Evolutionary conservation across 2,888 invertebrate species (phyloP).

Genomic region (Sabellastarte sp.): DNA sequence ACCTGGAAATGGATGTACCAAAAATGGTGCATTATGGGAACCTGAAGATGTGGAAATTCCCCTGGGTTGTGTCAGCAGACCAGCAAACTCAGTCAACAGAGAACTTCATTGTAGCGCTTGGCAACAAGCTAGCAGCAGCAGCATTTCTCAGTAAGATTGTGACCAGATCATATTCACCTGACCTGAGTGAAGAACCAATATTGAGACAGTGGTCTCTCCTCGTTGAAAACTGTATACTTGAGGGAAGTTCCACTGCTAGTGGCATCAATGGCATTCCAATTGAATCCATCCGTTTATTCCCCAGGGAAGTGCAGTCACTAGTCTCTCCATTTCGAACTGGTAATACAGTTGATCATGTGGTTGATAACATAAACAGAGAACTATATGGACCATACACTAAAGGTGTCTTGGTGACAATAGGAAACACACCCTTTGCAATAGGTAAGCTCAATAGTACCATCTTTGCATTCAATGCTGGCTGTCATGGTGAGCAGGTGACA

Average conservation of each 20-base stretch:
- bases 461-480: slow-evolving; percentile 32
- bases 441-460: slow-evolving; percentile 26
- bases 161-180: slow-evolving; percentile 23
- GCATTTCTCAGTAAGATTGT: slow-evolving; percentile 28
- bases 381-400: slow-evolving; percentile 31
- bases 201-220: slow-evolving; percentile 30
- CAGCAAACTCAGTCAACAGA: slow-evolving; percentile 32
- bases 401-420: slow-evolving; percentile 32
- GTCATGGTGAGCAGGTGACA: slow-evolving; percentile 34
- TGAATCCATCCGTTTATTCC: slow-evolving; percentile 29
- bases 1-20: slow-evolving; percentile 31
- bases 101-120: slow-evolving; percentile 27
- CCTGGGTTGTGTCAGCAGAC: slow-evolving; percentile 33
- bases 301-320: slow-evolving; percentile 26
- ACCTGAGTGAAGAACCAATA: slow-evolving; percentile 24
- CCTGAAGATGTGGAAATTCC: slow-evolving; percentile 33
- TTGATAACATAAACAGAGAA: slow-evolving; percentile 30
- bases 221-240: slow-evolving; percentile 33
- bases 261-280: slow-evolving; percentile 26
- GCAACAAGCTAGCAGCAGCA: slow-evolving; percentile 32
- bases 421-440: slow-evolving; percentile 31
- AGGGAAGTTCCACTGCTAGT: slow-evolving; percentile 27
- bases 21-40: slow-evolving; percentile 17
- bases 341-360: slow-evolving; percentile 30
- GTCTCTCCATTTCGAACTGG: slow-evolving; percentile 28